Evolutionary conservation across 2,888 invertebrate genomes (phyloP).

Genomic region (Netelia virgata): DNA sequence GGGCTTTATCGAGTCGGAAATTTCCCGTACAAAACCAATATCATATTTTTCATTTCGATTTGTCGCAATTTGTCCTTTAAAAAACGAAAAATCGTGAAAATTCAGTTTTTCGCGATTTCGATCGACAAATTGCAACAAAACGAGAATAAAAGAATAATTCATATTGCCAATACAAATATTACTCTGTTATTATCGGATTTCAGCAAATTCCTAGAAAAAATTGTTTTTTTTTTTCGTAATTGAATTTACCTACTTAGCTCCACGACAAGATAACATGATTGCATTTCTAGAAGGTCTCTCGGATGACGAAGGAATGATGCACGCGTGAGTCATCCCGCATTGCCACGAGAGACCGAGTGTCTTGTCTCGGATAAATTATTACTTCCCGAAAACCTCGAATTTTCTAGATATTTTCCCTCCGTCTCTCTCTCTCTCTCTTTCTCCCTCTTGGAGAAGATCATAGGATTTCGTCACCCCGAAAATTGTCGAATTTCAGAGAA

Average conservation of each 20-base stretch:
- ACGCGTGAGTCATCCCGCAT: background rate
- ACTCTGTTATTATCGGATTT: no score
- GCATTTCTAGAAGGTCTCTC: background rate
- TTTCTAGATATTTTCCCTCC: slow-evolving; percentile 2
- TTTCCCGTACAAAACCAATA: no score
- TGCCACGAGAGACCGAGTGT: background rate
- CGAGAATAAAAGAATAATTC: no score
- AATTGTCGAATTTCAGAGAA: slow-evolving; percentile 16
- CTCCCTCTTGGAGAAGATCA: slow-evolving; percentile 1
- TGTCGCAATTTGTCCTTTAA: no score
- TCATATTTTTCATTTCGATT: no score
- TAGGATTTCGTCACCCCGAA: slow-evolving; percentile 21
- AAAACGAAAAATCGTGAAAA: no score
- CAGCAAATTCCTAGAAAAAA: no score
- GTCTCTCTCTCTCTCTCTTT: slow-evolving; percentile 6
- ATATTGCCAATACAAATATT: no score
- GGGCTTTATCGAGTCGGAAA: no score
- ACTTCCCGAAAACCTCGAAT: slow-evolving; percentile 40
- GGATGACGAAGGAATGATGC: background rate
- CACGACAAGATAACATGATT: background rate
- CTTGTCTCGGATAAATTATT: background rate
- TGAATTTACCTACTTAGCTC: background rate
- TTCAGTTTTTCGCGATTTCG: no score
- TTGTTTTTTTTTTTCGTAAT: background rate
- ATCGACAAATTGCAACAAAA: no score